Percentiles rank a stretch among this genome's conserved stretches.
Conservation (phyloP, 2,888 invertebrate species). For the Galeruca laticollis region DNA sequence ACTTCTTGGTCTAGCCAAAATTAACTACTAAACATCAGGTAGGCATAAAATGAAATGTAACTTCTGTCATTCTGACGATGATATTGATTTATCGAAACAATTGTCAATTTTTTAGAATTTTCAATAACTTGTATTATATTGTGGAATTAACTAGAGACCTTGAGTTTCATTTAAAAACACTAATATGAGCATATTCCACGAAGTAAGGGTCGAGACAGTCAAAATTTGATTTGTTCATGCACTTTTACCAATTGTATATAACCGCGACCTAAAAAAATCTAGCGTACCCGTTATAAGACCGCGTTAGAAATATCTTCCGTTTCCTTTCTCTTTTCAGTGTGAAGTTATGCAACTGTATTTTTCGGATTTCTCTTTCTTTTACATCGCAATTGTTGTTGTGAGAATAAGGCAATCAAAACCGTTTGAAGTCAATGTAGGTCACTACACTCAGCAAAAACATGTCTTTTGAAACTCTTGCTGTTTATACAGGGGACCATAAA, state of each 20-base stretch:
- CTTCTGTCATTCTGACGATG: too few relatives aligned
- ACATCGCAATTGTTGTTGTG: conserved; percentile 29
- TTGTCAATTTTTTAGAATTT: too few relatives aligned
- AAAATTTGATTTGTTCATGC: conserved; percentile 35
- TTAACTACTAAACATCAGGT: too few relatives aligned
- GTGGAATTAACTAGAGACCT: too few relatives aligned
- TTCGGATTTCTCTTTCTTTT: conserved; percentile 46
- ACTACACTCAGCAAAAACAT: conserved; percentile 19
- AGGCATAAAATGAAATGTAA: too few relatives aligned
- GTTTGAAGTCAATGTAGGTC: conserved; percentile 32
- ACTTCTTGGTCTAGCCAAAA: too few relatives aligned
- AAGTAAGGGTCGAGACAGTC: too few relatives aligned
- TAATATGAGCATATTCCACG: too few relatives aligned
- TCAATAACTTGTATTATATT: too few relatives aligned
- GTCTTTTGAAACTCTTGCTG: neutral
- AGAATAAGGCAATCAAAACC: conserved; percentile 25
- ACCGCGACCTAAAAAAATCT: conserved; percentile 41
- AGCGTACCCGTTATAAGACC: conserved; percentile 40
- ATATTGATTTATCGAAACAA: too few relatives aligned
- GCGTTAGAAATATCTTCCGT: conserved; percentile 34
- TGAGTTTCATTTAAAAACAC: too few relatives aligned
- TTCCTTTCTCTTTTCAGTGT: conserved; percentile 43
- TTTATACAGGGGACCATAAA: neutral
- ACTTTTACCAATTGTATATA: conserved; percentile 32
- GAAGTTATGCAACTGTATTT: conserved; percentile 43